Evolutionary conservation across 2,888 invertebrate genomes (phyloP).

Genomic region (Catocala nupta): DNA sequence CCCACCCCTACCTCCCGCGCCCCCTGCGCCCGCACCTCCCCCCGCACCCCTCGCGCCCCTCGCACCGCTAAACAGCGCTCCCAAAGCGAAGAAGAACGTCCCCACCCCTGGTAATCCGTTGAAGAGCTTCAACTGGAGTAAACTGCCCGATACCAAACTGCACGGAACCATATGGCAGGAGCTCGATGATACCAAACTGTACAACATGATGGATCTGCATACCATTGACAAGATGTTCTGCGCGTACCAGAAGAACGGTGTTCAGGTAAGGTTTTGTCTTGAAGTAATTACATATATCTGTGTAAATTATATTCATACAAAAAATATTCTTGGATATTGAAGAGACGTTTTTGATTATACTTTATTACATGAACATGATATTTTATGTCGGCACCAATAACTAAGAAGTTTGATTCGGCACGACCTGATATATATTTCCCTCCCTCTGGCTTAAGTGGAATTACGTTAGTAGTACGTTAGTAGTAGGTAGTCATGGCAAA

Average conservation of each 20-base stretch:
- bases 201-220: constrained; percentile 96
- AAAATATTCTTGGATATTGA: too few relatives aligned
- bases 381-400: too few relatives aligned
- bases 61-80: constrained; percentile 84
- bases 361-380: too few relatives aligned
- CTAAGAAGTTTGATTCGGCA: too few relatives aligned
- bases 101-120: constrained; percentile 97
- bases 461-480: too few relatives aligned
- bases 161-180: constrained; percentile 98
- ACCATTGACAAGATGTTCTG: constrained; percentile 97
- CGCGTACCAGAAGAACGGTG: constrained; percentile 97
- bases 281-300: too few relatives aligned
- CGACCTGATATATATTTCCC: too few relatives aligned
- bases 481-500: too few relatives aligned
- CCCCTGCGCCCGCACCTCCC: constrained; percentile 87
- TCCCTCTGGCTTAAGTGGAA: too few relatives aligned
- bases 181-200: constrained; percentile 96
- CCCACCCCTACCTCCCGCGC: constrained; percentile 82
- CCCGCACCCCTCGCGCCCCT: constrained; percentile 87
- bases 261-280: constrained; percentile 84
- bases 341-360: too few relatives aligned
- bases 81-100: constrained; percentile 93
- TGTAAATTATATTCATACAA: too few relatives aligned
- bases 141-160: constrained; percentile 95
- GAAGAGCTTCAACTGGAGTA: constrained; percentile 99